Conservation (phyloP, 23 tunicate species). For the Trididemnum clinides region DNA sequence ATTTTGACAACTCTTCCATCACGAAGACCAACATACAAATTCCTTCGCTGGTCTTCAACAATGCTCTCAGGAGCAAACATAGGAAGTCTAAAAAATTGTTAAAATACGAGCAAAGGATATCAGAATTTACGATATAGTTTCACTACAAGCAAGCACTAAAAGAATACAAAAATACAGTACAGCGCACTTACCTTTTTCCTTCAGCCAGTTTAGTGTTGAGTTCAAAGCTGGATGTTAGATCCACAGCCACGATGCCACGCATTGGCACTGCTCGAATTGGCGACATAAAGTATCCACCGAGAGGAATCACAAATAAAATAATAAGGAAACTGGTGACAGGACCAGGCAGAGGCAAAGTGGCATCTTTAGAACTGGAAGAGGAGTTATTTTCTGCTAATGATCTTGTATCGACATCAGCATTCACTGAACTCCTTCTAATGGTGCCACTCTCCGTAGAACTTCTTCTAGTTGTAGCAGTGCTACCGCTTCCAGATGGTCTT, state of each 20-base stretch:
- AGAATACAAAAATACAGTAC: not conserved
- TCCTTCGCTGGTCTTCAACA: slow-evolving; percentile 22
- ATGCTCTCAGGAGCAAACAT: slow-evolving; percentile 47
- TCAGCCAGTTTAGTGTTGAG: slow-evolving; percentile 32
- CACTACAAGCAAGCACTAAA: not conserved
- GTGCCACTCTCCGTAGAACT: too few species aligned
- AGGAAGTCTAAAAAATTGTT: slow-evolving; percentile 21
- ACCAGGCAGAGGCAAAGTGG: too few species aligned
- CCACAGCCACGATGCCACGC: not conserved
- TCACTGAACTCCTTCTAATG: too few species aligned
- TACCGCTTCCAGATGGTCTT: too few species aligned
- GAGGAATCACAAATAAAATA: not conserved
- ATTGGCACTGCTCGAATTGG: slow-evolving; percentile 49
- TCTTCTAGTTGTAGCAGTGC: too few species aligned
- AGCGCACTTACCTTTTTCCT: slow-evolving; percentile 36
- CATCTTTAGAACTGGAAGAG: too few species aligned
- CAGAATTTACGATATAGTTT: not conserved
- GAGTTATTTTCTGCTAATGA: too few species aligned
- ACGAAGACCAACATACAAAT: slow-evolving; percentile 22
- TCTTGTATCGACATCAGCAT: too few species aligned
- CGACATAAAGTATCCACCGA: slow-evolving; percentile 10
- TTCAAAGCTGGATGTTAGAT: slow-evolving; percentile 20
- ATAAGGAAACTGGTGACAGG: not conserved
- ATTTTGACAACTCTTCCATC: slow-evolving; percentile 37
- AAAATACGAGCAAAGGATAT: not conserved